Percentiles rank a stretch among this genome's conserved stretches.
phyloP scores from a whole-genome alignment of 2,113 vertebrate genomes.

The Tyto alba region DNA sequence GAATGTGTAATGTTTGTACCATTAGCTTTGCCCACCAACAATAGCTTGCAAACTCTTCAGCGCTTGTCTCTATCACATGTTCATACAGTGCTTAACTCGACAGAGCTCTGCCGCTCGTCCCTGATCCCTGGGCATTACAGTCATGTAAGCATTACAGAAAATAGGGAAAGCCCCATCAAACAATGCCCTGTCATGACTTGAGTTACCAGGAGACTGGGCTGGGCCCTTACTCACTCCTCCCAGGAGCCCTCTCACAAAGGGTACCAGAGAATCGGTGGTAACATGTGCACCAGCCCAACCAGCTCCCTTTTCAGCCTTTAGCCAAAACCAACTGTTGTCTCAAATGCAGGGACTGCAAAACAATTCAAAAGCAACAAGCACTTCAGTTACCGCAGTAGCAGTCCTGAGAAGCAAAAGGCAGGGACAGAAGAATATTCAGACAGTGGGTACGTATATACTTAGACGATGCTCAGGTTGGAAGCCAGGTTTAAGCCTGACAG shows the following conservation, averaged over 20 bases:
- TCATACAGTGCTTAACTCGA: not conserved
- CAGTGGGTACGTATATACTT: not conserved
- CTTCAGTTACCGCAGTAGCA: not conserved
- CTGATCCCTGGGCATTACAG: not conserved
- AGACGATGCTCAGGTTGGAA: not conserved
- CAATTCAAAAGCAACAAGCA: not conserved
- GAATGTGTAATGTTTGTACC: not conserved
- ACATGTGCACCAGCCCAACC: not conserved
- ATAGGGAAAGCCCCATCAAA: not conserved
- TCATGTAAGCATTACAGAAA: not conserved
- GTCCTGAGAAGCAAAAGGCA: not conserved
- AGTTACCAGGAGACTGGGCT: not conserved
- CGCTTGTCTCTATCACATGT: not conserved
- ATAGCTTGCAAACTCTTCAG: not conserved
- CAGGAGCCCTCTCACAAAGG: not conserved
- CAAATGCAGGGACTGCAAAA: not conserved
- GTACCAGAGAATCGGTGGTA: not conserved
- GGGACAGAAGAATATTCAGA: not conserved
- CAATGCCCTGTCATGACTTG: not conserved
- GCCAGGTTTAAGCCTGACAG: rapidly evolving
- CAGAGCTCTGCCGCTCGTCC: not conserved
- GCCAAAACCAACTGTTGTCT: not conserved
- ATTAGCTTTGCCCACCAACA: not conserved
- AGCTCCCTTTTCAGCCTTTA: not conserved
- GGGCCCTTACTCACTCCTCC: not conserved